Evolutionary conservation across 2,113 vertebrate species (phyloP), one percentile per base, ranked within the genome.

Genomic region (Riparia riparia): DNA sequence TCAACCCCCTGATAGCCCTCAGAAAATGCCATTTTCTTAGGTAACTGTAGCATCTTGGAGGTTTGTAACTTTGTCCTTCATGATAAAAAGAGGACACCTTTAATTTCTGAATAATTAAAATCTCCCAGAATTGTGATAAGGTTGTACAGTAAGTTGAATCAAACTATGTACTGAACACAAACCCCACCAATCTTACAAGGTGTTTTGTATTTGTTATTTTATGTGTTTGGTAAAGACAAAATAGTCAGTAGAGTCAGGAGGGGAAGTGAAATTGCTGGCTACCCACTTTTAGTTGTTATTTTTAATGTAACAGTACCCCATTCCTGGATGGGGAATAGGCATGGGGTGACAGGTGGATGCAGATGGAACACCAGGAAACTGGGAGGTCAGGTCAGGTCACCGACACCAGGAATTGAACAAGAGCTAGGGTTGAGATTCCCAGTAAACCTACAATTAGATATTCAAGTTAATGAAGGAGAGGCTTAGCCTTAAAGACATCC

Each of bases 361-460:
- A 79, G 64, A 84, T 41, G 60, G 80, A 89, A 64, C 69, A 57
- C 37, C 37, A 39, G 93, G 89, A 76, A 91, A 79, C 61, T 5
- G 44, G 49, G 37, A 87, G 84, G 81, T 93, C 84, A 94, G 81
- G 53, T 91, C 86, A 94, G 96, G 89, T 68, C 86, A 70, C 47
- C 1, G 4, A 20, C 77, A 73, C 44, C 66, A 82, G 86, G 76
- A 93, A 90, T 2, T 66, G 76, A 83, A 83, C 76, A 74, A 82
- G 94, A 77, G 63, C 51, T 92, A 5, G 49, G 51, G 47, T 5
- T 93, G 31, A 86, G 93, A 87, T 89, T 95, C 50, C 69, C 73
- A 29, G 66, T 42, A 88, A 93, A 45, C 94, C 94, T 95, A 89
- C 91, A 82, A 72, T 91, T 93, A 91, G 69, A 79, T 87, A 50